Percentiles rank a stretch among this genome's conserved stretches.
phyloP scores from a whole-genome alignment of 1,140 invertebrate species.

The Physella acuta region DNA sequence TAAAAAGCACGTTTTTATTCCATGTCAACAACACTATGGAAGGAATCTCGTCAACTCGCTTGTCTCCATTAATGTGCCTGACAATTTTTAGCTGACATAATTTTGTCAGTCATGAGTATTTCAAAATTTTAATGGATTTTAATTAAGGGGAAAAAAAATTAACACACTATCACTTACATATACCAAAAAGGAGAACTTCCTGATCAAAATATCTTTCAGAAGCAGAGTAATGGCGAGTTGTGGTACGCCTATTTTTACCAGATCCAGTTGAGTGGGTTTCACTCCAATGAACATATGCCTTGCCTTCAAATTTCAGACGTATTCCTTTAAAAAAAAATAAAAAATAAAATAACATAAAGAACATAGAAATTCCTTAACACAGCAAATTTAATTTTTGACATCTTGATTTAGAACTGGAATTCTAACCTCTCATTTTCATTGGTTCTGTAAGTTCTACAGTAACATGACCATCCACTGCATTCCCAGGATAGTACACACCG shows the following conservation, averaged over 20 bases:
- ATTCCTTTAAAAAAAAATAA: slow-evolving; percentile 38
- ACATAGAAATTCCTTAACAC: too few species aligned
- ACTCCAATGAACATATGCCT: slow-evolving; percentile 46
- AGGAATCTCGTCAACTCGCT: too few species aligned
- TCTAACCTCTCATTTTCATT: slow-evolving; percentile 46
- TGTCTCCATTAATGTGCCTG: too few species aligned
- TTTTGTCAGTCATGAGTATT: too few species aligned
- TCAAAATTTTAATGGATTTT: too few species aligned
- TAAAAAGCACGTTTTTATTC: too few species aligned
- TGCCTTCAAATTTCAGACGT: slow-evolving; percentile 39
- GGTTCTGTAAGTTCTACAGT: slow-evolving; percentile 34
- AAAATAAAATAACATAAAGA: too few species aligned
- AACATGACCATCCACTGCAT: slow-evolving; percentile 30
- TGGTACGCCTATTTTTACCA: slow-evolving; percentile 40
- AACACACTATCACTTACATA: slow-evolving; percentile 40
- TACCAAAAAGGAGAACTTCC: slow-evolving; percentile 40
- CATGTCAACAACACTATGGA: too few species aligned
- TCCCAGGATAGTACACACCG: slow-evolving; percentile 34
- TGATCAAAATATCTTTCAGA: slow-evolving; percentile 45
- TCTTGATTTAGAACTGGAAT: too few species aligned
- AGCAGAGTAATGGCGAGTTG: slow-evolving; percentile 40
- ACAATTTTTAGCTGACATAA: too few species aligned
- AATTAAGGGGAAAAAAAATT: too few species aligned
- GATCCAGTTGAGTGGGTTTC: slow-evolving; percentile 40
- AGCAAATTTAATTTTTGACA: too few species aligned